Evolutionary conservation across 1,140 invertebrate genomes (phyloP), one percentile per base, ranked within the genome.

Genomic region (Brachionus rotundiformis): DNA sequence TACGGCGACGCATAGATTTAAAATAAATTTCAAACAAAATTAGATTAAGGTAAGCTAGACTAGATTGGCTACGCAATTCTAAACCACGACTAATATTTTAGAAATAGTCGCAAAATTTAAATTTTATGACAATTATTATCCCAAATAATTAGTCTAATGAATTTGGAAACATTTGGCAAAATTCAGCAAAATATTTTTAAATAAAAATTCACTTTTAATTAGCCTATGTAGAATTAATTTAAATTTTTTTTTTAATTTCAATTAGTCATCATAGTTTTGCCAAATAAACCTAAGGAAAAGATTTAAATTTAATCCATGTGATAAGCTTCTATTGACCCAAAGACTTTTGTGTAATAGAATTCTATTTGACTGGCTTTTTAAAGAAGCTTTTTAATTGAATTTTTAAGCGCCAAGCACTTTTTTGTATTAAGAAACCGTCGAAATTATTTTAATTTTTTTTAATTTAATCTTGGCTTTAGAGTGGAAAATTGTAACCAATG

Each of bases 71-170:
- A 23, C 10, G 39, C 39, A 41, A 41, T 41, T 63, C 16, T 49
- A 27, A 27, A 63, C 59, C 23, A 63, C 8, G 27, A 31, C 29
- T 68, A 19, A n/a, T 33, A 33, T 33, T 36, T 68, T 68, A n/a
- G 63, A 33, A 68, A 68, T 68, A 39, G 63, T 33, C 27, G 33
- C 63, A 68, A 68, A 68, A 33, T 68, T 68, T 68, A 33, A 63
- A 63, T 63, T 63, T 63, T 63, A 63, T 33, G 61, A 33, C 25
- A 8, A 63, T 33, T 63, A 63, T 6, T 29, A 29, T 63, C 25
- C 29, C n/a, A 63, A 33, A 63, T 63, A 63, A 63, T 29, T 63
- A 63, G 25, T 10, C 25, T 63, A 33, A 29, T 63, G 61, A 54
- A 54, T 54, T 54, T 39, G 36, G 47, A 54, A 54, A 54, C n/a